Evolutionary conservation across 1,140 invertebrate genomes (phyloP).

Genomic region (Microvelia longipes): DNA sequence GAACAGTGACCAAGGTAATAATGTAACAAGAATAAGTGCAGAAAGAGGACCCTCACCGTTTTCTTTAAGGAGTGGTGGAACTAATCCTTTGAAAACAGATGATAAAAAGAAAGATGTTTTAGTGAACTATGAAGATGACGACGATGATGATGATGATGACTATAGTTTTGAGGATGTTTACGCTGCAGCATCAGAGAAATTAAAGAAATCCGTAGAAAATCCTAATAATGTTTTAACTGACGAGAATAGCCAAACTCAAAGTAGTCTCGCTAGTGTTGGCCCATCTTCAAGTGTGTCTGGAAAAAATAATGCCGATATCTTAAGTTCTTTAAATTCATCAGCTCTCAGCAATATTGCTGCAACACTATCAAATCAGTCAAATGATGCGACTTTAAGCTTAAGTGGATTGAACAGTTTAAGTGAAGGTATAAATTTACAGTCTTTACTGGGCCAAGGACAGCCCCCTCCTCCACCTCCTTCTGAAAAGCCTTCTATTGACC

Average conservation of each 20-base stretch:
- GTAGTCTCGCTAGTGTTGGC: background rate
- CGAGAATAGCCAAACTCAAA: background rate
- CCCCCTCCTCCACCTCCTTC: no score
- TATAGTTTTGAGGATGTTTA: conserved; percentile 52
- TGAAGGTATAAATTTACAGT: background rate
- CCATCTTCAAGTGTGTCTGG: background rate
- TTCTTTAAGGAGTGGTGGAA: conserved; percentile 28
- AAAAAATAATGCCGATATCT: background rate
- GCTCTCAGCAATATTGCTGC: background rate
- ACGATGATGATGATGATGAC: conserved; percentile 47
- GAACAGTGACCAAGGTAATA: background rate
- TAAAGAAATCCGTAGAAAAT: conserved; percentile 31
- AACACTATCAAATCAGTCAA: background rate
- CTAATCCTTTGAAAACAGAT: conserved; percentile 30
- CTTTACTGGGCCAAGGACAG: background rate
- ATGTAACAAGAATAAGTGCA: background rate
- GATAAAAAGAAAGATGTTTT: conserved; percentile 26
- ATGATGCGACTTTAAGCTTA: background rate
- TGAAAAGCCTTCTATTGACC: background rate
- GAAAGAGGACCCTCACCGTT: conserved; percentile 32
- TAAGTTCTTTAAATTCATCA: background rate
- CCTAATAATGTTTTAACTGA: background rate
- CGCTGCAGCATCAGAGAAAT: conserved; percentile 43
- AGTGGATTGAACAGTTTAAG: background rate
- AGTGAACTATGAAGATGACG: conserved; percentile 20